A percentile compares a stretch with the other conserved stretches of the same genome.
phyloP scores from a whole-genome alignment of 2,113 vertebrate species.

The Gallinago media region DNA sequence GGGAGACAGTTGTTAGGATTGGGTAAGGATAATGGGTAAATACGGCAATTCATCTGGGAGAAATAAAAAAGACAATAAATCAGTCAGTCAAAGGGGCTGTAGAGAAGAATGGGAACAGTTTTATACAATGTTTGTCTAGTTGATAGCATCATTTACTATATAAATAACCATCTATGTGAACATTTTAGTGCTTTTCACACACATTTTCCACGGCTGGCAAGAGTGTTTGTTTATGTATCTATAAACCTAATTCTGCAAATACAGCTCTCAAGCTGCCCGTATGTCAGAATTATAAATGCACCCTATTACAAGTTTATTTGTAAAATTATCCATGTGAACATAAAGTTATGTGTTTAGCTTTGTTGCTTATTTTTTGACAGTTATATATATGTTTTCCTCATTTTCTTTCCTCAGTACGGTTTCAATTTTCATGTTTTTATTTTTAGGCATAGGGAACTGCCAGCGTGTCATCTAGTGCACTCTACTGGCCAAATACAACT shows the following conservation, averaged over 20 bases:
- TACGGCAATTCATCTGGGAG: background rate
- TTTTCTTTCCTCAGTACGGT: background rate
- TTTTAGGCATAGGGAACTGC: background rate
- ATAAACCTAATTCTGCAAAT: conserved; percentile 53
- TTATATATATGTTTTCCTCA: background rate
- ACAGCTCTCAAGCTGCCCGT: conserved; percentile 41
- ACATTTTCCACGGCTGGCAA: conserved; percentile 60
- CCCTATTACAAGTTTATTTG: conserved; percentile 36
- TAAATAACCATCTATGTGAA: conserved; percentile 61
- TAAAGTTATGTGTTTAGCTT: background rate
- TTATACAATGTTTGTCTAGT: conserved; percentile 37
- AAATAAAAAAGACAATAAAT: background rate
- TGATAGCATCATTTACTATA: conserved; percentile 17
- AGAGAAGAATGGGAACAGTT: conserved; percentile 9
- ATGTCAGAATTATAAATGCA: conserved; percentile 55
- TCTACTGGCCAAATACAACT: background rate
- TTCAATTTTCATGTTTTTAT: background rate
- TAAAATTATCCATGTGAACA: background rate
- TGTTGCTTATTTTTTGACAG: background rate
- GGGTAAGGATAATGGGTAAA: background rate
- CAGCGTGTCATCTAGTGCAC: background rate
- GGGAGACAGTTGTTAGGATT: background rate
- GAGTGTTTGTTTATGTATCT: conserved; percentile 51
- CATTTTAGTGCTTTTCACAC: conserved; percentile 63
- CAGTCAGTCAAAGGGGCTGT: background rate